Evolutionary conservation across 2,888 invertebrate species (phyloP).

Genomic region (Coelopa pilipes): DNA sequence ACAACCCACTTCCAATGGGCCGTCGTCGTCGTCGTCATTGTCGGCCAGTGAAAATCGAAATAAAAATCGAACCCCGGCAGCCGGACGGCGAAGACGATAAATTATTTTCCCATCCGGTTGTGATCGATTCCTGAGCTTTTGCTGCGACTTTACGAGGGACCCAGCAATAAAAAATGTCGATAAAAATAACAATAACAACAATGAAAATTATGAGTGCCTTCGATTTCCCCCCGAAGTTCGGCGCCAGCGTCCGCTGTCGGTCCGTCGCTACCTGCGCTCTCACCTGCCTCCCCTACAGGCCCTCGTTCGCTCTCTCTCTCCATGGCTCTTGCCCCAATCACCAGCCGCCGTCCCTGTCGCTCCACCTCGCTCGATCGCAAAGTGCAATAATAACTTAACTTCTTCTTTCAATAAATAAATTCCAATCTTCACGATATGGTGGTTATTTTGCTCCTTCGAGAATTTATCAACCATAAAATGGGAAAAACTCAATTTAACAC

Average conservation of each 20-base stretch:
- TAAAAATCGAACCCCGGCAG: too few species aligned
- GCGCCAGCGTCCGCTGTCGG: background rate
- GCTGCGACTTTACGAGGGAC: too few species aligned
- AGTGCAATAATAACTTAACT: too few species aligned
- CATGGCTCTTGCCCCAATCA: background rate
- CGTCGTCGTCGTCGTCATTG: too few species aligned
- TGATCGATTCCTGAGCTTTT: too few species aligned
- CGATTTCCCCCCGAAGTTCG: background rate
- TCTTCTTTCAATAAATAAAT: too few species aligned
- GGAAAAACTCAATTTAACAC: constrained; percentile 10
- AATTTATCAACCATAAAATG: constrained; percentile 8
- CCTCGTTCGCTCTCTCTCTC: background rate
- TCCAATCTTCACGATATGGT: too few species aligned
- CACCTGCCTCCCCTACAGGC: background rate
- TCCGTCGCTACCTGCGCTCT: background rate
- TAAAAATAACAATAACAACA: constrained; percentile 1
- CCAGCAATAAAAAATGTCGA: background rate
- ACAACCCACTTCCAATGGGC: too few species aligned
- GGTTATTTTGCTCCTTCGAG: background rate
- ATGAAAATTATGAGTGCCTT: background rate
- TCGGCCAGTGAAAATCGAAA: too few species aligned
- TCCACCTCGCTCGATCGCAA: background rate
- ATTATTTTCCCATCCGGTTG: too few species aligned
- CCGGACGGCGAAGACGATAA: too few species aligned
- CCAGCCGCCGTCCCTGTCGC: too few species aligned